Percentiles rank a stretch among this genome's conserved stretches.
These are phyloP conservation scores for Prosapia bicincta DNA, from an alignment of 2,888 invertebrate species.

Conservation along the genomic window DNA sequence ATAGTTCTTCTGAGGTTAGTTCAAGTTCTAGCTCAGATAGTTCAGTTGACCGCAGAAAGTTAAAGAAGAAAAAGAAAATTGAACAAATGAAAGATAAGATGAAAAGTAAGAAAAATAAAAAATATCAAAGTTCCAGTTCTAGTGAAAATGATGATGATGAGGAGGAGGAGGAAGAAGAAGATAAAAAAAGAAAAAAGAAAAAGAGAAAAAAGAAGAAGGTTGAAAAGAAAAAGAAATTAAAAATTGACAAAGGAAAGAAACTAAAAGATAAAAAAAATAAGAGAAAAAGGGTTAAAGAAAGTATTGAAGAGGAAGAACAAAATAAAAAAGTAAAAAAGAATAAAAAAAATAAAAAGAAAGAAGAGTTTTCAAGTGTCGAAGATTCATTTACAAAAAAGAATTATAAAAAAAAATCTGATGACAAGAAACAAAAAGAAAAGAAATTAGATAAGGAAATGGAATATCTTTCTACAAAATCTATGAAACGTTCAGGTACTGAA, in stretches of 20 bases:
- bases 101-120: constrained; percentile 24
- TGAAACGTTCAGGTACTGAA: background rate
- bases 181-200: constrained; percentile 16
- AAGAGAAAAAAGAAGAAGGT: constrained; percentile 18
- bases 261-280: constrained; percentile 18
- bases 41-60: constrained; percentile 28
- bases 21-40: constrained; percentile 31
- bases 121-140: constrained; percentile 6
- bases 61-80: constrained; percentile 28
- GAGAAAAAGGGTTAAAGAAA: constrained; percentile 19
- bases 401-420: constrained; percentile 10
- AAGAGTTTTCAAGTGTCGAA: background rate
- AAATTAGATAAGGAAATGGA: background rate
- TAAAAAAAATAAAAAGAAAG: constrained; percentile 24
- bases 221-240: constrained; percentile 13
- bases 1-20: constrained; percentile 26
- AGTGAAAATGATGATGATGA: constrained; percentile 18
- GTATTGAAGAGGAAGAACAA: background rate
- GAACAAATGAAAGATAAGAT: constrained; percentile 28
- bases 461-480: background rate
- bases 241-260: constrained; percentile 3
- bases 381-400: background rate
- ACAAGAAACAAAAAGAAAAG: background rate
- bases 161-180: constrained; percentile 15
- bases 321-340: background rate